Evolutionary conservation across 2,797 vertebrate genomes (phyloP).

Genomic region (Podargus strigoides): DNA sequence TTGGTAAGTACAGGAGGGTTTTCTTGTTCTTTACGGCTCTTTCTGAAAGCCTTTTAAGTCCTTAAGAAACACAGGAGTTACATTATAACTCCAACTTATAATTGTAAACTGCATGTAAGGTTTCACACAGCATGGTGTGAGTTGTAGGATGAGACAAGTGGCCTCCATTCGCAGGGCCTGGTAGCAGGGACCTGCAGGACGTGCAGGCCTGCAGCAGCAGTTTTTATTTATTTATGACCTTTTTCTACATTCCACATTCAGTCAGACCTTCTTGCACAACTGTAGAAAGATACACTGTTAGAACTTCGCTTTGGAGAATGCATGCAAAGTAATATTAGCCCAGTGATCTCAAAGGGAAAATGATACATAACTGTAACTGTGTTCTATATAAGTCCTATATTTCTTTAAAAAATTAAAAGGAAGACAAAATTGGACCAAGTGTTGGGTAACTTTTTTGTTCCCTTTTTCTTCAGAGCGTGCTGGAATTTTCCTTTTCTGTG

Average conservation of each 20-base stretch:
- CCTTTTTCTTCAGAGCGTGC: background rate
- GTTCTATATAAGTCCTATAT: rapidly evolving
- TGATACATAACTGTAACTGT: rapidly evolving
- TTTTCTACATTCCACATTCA: rapidly evolving
- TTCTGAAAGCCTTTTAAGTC: rapidly evolving
- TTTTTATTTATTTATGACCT: rapidly evolving
- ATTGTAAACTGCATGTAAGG: rapidly evolving
- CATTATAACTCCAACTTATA: no score
- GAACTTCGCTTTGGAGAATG: background rate
- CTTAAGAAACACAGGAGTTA: rapidly evolving
- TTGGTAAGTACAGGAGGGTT: rapidly evolving
- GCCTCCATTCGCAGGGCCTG: rapidly evolving
- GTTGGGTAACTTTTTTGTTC: background rate
- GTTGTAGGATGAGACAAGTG: rapidly evolving
- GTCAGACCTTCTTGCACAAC: background rate
- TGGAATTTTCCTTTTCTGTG: background rate
- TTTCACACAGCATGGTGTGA: rapidly evolving
- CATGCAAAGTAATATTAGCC: rapidly evolving
- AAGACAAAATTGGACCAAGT: rapidly evolving
- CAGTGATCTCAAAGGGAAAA: background rate
- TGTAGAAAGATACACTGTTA: rapidly evolving
- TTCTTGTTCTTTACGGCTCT: rapidly evolving
- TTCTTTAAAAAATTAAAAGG: background rate
- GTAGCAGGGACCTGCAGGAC: rapidly evolving
- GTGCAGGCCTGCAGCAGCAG: rapidly evolving